Evolutionary conservation across 2,888 invertebrate genomes (phyloP).

Genomic region (Acronicta psi): DNA sequence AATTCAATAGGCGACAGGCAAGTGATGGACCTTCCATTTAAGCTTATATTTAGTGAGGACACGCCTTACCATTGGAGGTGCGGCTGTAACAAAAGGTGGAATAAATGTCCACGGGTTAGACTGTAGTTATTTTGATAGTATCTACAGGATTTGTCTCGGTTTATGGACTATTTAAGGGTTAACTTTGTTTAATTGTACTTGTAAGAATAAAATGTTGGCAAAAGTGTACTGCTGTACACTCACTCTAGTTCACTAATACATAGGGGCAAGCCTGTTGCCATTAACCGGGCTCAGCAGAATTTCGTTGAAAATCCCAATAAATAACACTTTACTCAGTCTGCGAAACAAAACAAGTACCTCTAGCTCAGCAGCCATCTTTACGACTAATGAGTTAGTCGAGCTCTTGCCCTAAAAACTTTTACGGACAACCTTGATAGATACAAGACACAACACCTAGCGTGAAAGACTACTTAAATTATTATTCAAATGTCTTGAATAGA

Average conservation of each 20-base stretch:
- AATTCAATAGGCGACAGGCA: constrained; percentile 66
- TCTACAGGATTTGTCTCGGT: constrained; percentile 5
- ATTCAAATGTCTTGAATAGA: constrained; percentile 12
- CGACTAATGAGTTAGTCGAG: no score
- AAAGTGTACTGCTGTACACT: no score
- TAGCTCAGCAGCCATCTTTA: no score
- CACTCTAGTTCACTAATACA: no score
- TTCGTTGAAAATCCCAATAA: no score
- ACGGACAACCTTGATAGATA: background rate
- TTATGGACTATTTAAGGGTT: background rate
- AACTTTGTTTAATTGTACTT: no score
- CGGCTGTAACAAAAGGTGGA: constrained; percentile 52
- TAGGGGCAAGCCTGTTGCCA: no score
- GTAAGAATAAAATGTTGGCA: no score
- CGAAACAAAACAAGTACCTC: no score
- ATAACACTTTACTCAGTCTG: no score
- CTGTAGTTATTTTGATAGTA: background rate
- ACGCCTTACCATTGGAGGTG: constrained; percentile 61
- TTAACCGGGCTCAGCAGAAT: no score
- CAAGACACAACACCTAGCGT: background rate
- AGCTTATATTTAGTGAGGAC: constrained; percentile 62
- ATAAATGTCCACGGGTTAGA: constrained; percentile 44
- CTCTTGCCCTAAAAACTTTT: no score
- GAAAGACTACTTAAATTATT: constrained; percentile 4
- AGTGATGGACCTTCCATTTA: constrained; percentile 65